Evolutionary conservation across 2,113 vertebrate genomes (phyloP).

Genomic region (Siphamia tubifer): DNA sequence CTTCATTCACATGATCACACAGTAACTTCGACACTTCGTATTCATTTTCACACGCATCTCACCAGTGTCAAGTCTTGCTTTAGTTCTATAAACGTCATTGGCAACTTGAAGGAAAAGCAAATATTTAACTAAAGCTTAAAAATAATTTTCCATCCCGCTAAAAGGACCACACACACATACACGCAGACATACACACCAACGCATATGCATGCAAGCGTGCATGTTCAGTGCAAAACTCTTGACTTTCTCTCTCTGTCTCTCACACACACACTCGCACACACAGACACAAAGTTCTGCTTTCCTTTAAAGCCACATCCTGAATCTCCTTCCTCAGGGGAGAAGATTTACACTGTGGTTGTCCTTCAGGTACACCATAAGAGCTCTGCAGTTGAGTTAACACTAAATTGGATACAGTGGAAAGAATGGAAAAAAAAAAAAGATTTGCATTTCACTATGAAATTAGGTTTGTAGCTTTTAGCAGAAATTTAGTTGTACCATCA

Average conservation of each 20-base stretch:
- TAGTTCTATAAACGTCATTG: constrained; percentile 62
- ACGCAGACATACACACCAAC: constrained; percentile 31
- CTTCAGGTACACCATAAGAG: constrained; percentile 74
- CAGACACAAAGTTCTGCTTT: constrained; percentile 46
- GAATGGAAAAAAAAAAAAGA: constrained; percentile 27
- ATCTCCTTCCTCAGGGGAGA: constrained; percentile 62
- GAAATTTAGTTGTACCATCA: no score
- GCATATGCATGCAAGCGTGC: constrained; percentile 25
- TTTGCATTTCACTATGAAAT: constrained; percentile 29
- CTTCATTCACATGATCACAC: constrained; percentile 46
- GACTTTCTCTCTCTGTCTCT: background rate
- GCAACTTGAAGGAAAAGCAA: constrained; percentile 69
- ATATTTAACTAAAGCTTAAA: constrained; percentile 74
- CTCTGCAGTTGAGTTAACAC: constrained; percentile 30
- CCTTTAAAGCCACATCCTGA: constrained; percentile 72
- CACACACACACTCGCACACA: no score
- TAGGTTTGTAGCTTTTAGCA: background rate
- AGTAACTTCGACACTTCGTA: constrained; percentile 6
- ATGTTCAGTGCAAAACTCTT: constrained; percentile 1
- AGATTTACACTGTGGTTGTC: constrained; percentile 74
- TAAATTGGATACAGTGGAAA: constrained; percentile 34
- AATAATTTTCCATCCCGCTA: constrained; percentile 67
- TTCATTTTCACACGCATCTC: constrained; percentile 34
- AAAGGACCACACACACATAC: constrained; percentile 73
- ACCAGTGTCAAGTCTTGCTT: constrained; percentile 24